Conservation (phyloP, 2,113 vertebrate species). For the Perca fluviatilis region DNA sequence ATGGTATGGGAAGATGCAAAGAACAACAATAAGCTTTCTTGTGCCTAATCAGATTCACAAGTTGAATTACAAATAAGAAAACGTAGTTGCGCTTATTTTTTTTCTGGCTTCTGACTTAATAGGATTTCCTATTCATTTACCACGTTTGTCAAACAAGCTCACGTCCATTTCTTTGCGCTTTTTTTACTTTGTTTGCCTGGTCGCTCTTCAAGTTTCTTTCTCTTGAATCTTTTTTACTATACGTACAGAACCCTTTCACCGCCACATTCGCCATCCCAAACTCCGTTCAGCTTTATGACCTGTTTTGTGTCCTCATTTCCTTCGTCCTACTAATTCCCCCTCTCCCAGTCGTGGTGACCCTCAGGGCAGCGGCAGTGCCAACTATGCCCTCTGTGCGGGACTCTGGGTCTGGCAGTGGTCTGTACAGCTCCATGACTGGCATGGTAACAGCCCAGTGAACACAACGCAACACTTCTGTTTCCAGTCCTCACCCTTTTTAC, state of each 20-base stretch:
- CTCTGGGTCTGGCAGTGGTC: conserved; percentile 57
- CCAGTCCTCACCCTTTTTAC: conserved; percentile 18
- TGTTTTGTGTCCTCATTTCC: conserved; percentile 19
- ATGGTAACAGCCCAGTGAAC: conserved; percentile 56
- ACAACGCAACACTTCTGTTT: conserved; percentile 39
- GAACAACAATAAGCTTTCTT: background rate
- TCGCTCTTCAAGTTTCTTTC: background rate
- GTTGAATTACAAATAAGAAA: conserved; percentile 12
- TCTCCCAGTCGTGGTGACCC: conserved; percentile 44
- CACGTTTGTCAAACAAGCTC: conserved; percentile 9
- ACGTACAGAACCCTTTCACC: background rate
- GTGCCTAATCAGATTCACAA: conserved; percentile 13
- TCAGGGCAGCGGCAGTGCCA: conserved; percentile 60
- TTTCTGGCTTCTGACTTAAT: background rate
- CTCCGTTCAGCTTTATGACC: conserved; percentile 3
- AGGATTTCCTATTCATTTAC: conserved; percentile 1
- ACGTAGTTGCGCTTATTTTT: conserved; percentile 3
- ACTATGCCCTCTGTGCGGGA: conserved; percentile 64
- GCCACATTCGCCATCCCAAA: background rate
- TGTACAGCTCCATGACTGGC: conserved; percentile 63
- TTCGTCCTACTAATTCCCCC: conserved; percentile 18
- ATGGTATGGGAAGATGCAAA: background rate
- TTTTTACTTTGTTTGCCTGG: background rate
- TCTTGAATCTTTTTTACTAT: background rate
- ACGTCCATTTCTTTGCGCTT: background rate